phyloP scores from a whole-genome alignment of 2,888 invertebrate species.

The Osedax frankpressi region DNA sequence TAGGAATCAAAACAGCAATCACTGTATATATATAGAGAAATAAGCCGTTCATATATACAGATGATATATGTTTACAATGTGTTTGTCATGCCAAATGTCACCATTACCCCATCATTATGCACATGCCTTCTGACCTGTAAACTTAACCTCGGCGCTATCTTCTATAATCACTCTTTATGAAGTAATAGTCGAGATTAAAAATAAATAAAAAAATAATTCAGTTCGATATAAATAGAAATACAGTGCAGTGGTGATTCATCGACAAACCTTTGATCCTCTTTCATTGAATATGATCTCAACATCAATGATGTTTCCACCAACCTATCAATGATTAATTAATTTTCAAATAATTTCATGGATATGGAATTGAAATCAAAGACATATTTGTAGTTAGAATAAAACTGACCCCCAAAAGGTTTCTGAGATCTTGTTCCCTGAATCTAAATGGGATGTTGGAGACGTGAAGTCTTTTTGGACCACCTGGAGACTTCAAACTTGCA shows the following conservation, averaged over 20 bases:
- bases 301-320: constrained; percentile 24
- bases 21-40: no score
- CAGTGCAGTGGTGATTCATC: no score
- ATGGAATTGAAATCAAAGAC: neutral
- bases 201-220: no score
- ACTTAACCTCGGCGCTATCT: no score
- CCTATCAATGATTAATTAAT: neutral
- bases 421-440: constrained; percentile 93
- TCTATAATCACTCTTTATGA: no score
- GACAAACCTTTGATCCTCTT: constrained; percentile 94
- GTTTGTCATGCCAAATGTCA: neutral
- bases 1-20: no score
- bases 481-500: neutral
- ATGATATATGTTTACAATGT: neutral
- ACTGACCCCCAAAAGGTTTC: constrained; percentile 93
- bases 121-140: neutral
- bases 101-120: neutral
- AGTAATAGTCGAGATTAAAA: no score
- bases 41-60: no score
- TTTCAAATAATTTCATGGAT: no score
- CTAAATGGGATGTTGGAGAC: constrained; percentile 99
- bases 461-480: constrained; percentile 67
- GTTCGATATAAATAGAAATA: no score
- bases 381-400: neutral
- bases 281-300: constrained; percentile 65